Evolutionary conservation across 2,113 vertebrate genomes (phyloP).

Genomic region (Toxostoma redivivum): DNA sequence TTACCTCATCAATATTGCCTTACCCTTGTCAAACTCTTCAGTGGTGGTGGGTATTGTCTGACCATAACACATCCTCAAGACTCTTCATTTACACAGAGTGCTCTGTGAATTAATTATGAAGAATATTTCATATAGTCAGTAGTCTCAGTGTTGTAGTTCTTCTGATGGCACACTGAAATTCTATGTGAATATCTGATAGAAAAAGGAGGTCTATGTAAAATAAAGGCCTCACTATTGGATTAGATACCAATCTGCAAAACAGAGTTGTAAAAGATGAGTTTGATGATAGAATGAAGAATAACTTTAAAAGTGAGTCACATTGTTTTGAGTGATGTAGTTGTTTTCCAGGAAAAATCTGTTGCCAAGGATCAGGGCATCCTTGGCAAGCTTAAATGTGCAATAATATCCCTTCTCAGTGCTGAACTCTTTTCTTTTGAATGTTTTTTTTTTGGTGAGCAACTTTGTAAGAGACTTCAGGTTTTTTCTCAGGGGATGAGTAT

Average conservation of each 20-base stretch:
- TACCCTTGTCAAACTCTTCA: not conserved
- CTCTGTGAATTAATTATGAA: not conserved
- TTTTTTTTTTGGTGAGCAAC: not conserved
- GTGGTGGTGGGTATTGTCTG: not conserved
- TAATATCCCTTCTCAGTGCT: not conserved
- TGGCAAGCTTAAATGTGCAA: not conserved
- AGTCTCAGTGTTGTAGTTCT: not conserved
- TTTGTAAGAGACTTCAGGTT: not conserved
- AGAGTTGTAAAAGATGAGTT: not conserved
- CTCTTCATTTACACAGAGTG: not conserved
- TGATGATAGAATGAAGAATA: not conserved
- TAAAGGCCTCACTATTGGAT: not conserved
- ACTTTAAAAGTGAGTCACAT: not conserved
- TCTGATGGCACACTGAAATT: not conserved
- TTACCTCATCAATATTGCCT: not conserved
- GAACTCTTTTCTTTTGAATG: not conserved
- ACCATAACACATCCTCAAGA: not conserved
- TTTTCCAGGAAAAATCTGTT: slow-evolving; percentile 28
- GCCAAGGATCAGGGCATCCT: not conserved
- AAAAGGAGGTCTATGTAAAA: not conserved
- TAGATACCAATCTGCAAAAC: not conserved
- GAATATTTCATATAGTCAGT: not conserved
- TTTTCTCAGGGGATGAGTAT: not conserved
- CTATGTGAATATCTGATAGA: not conserved
- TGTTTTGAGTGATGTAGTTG: not conserved